Evolutionary conservation across 2,113 vertebrate species (phyloP), one percentile per base, ranked within the genome.

Genomic region (Ceratotherium simum): DNA sequence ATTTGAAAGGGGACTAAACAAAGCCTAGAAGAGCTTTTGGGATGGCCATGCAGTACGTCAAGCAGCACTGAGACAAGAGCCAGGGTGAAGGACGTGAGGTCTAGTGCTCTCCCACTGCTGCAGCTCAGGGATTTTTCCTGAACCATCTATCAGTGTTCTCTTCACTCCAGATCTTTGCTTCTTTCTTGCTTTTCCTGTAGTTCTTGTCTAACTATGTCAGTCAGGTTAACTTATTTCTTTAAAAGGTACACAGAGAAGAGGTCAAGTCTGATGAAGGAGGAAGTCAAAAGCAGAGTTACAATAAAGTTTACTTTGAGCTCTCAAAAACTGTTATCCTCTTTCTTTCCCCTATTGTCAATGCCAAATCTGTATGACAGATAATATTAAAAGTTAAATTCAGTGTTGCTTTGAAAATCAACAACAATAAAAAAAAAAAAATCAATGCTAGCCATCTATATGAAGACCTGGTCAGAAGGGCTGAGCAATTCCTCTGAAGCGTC

Each of bases 211-310:
- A 73, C 51, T 51, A 46, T 42, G 54, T 80, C 56, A 84, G 39
- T 46, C 78, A 81, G 46, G 31, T 84, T 86, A 79, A 93, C 20
- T 90, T 95, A 91, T 39, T 89, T 89, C 62, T 85, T 70, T 48
- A 70, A 67, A 51, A 78, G 21, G 27, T 42, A 82, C 16, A 70
- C 18, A 67, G 0, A 87, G 56, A 72, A 73, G 16, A 85, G 14
- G n/a, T 27, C 20, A 36, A 73, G 23, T 60, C 8, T 84, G 76
- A 84, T 73, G 4, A 56, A 18, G 16, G 60, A 89, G 62, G 4
- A 79, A 93, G 67, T 92, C n/a, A 93, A 96, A 82, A 87, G n/a
- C 31, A 56, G 17, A 48, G 65, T 48, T 39, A 79, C 91, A 89
- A 83, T 69, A 12, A 96, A 27, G 69, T 93, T 75, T 69, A 94